Evolutionary conservation across 2,888 invertebrate genomes (phyloP), one percentile per base, ranked within the genome.

Genomic region (Slavum lentiscoides): DNA sequence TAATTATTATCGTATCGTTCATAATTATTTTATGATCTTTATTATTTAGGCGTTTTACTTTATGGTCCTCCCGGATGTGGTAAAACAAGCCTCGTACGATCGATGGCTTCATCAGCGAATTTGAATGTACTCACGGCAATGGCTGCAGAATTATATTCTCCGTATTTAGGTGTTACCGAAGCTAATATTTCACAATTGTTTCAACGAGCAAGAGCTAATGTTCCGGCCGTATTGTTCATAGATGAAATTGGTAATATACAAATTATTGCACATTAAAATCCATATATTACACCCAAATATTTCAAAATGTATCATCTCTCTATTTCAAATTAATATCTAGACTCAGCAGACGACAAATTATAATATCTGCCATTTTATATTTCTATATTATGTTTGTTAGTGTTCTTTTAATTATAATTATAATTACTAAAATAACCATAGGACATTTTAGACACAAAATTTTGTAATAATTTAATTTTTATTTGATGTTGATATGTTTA

Each of bases 31-130:
- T 21, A 62, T 61, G 0, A 30, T 66, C 58, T 23, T 70, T 83
- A 72, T 55, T 82, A 74, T 83, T 7, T 82, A 88, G 90, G 91
- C 43, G 87, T 91, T 55, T 85, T 91, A 66, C 86, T 91, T 13
- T 90, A 90, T 85, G 91, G 91, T 0, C 91, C 91, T 8, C 91
- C 91, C 0, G 91, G 91, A 1, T 91, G 91, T 86, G 90, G 90
- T n/a, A 91, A 91, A 86, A 91, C 91, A 0, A 89, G 89, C 8
- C 86, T 91, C 72, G 90, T 89, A 5, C 87, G 89, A 84, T 90
- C 90, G 21, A 85, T 90, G 55, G 90, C 91, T 17, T 87, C 87
- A 53, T 87, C 88, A 58, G 86, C 88, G 9, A 86, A 88, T 82
- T 88, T 88, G 85, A 89, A 89, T 53, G 89, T 91, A 82, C 73